Evolutionary conservation across 2,113 vertebrate species (phyloP).

Genomic region (Pelobates fuscus): DNA sequence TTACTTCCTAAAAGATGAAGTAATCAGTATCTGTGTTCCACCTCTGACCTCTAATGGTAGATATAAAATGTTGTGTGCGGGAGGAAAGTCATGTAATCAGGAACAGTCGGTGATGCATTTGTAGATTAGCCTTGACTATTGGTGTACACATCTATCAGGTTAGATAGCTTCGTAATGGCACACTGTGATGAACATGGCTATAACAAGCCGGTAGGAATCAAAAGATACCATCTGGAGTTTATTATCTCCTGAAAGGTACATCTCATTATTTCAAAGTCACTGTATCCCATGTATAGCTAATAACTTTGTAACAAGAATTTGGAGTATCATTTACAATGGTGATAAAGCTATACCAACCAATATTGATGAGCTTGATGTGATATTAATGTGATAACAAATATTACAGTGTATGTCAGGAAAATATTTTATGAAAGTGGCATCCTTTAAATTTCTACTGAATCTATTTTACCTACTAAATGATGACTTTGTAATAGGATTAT

Average conservation of each 20-base stretch:
- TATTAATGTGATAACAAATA: too few relatives aligned
- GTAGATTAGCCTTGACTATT: conserved; percentile 21
- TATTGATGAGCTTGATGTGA: too few relatives aligned
- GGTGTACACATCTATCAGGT: conserved; percentile 31
- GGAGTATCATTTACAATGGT: background rate
- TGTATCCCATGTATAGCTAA: background rate
- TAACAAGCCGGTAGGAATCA: conserved; percentile 16
- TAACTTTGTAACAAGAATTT: background rate
- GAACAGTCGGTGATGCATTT: conserved; percentile 28
- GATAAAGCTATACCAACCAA: too few relatives aligned
- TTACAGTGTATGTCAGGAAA: too few relatives aligned
- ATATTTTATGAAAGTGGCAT: too few relatives aligned
- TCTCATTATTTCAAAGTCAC: conserved; percentile 16
- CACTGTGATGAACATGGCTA: conserved; percentile 28
- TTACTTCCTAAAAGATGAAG: background rate
- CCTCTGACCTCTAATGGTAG: background rate
- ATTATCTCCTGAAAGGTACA: conserved; percentile 1
- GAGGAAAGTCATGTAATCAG: conserved; percentile 21
- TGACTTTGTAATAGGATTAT: too few relatives aligned
- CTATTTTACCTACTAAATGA: too few relatives aligned
- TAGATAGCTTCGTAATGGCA: background rate
- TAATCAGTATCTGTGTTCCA: background rate
- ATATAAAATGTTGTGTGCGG: background rate
- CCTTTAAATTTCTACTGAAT: too few relatives aligned
- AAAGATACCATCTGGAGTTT: conserved; percentile 30